Percentiles rank a stretch among this genome's conserved stretches.
Evolutionary conservation across 2,888 invertebrate species (phyloP).

Genomic region (Amaurobius ferox): DNA sequence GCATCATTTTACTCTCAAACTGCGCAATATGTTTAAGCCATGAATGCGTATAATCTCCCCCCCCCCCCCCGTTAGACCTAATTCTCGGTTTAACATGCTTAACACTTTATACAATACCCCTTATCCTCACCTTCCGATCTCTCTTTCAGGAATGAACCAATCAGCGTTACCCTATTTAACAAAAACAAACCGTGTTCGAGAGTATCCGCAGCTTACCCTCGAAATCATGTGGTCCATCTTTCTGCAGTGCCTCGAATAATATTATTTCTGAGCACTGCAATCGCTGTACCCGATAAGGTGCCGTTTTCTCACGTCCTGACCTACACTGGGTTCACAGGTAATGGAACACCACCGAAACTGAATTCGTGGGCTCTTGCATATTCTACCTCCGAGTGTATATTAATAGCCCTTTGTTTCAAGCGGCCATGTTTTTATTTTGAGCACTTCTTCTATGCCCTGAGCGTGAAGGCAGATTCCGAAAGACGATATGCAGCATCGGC

Average conservation of each 20-base stretch:
- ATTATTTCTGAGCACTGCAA: too few species aligned
- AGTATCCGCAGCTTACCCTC: background rate
- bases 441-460: background rate
- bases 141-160: too few species aligned
- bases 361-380: background rate
- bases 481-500: background rate
- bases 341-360: background rate
- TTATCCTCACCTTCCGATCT: background rate
- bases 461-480: background rate
- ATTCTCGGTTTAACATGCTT: too few species aligned
- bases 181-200: background rate
- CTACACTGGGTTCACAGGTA: slow-evolving; percentile 9
- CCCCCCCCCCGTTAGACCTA: too few species aligned
- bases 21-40: too few species aligned
- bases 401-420: slow-evolving; percentile 14
- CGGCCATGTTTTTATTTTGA: background rate
- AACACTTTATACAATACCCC: too few species aligned
- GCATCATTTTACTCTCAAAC: too few species aligned
- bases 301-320: slow-evolving; percentile 7
- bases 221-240: background rate
- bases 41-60: too few species aligned
- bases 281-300: background rate
- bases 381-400: slow-evolving; percentile 3
- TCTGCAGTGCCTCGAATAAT: background rate
- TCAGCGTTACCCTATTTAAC: background rate